Percentiles rank a stretch among this genome's conserved stretches.
phyloP scores from a whole-genome alignment of 2,888 invertebrate genomes.

The Diogma glabrata region DNA sequence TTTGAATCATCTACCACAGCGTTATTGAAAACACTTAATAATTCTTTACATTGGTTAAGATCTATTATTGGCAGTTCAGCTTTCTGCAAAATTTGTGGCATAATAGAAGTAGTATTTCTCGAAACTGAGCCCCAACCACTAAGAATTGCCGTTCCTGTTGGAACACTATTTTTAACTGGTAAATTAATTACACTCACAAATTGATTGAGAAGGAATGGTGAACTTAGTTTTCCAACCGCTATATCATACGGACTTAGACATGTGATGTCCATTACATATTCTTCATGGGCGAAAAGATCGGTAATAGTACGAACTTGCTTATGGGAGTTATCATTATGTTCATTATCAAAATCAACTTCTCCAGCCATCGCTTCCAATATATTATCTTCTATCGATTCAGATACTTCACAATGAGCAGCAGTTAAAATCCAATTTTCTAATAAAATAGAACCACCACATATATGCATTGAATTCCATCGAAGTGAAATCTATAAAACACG shows the following conservation, averaged over 20 bases:
- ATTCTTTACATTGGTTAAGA: not conserved
- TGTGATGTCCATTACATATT: no score
- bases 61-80: not conserved
- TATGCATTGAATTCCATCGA: no score
- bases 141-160: slow-evolving; percentile 1
- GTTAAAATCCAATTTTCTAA: no score
- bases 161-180: not conserved
- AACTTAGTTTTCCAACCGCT: not conserved
- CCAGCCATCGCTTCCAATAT: no score
- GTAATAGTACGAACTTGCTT: not conserved
- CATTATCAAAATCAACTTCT: no score
- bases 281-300: not conserved
- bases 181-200: no score
- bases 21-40: no score
- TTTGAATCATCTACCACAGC: not conserved
- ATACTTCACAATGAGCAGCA: no score
- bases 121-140: not conserved
- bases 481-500: no score
- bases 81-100: not conserved
- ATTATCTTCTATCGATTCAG: no score
- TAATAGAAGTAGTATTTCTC: slow-evolving; percentile 2
- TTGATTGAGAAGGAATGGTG: not conserved
- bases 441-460: no score
- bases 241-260: not conserved
- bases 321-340: no score